Percentiles rank a stretch among this genome's conserved stretches.
Evolutionary conservation across 1,140 invertebrate genomes (phyloP).

Genomic region (Varroa destructor): DNA sequence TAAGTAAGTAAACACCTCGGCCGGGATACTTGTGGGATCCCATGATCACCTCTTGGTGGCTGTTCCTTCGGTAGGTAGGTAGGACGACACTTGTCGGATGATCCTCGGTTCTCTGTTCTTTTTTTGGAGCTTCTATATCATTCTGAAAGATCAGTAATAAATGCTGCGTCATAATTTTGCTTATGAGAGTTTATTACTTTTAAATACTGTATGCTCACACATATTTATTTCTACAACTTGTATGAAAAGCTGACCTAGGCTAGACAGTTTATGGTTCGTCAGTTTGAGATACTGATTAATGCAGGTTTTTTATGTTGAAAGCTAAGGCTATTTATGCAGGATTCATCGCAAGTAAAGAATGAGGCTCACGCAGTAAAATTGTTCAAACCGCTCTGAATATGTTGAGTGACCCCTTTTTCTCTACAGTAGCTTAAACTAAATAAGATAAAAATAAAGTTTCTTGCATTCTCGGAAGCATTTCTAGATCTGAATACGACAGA

Average conservation of each 20-base stretch:
- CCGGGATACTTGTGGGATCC: slow-evolving; percentile 48
- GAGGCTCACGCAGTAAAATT: background rate
- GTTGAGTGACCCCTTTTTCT: no score
- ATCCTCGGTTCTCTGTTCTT: slow-evolving; percentile 31
- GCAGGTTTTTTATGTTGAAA: background rate
- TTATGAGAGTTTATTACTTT: slow-evolving; percentile 25
- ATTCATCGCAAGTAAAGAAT: background rate
- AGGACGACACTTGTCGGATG: slow-evolving; percentile 47
- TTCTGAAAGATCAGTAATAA: background rate
- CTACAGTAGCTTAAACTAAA: no score
- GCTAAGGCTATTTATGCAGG: background rate
- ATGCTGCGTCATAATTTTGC: slow-evolving; percentile 32
- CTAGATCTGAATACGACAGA: no score
- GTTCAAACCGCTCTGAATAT: no score
- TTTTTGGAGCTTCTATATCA: slow-evolving; percentile 23
- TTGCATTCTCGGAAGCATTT: no score
- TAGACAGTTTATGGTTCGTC: no score
- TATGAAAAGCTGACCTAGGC: no score
- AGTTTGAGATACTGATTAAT: no score
- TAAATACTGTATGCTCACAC: slow-evolving; percentile 15
- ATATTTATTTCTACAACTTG: no score
- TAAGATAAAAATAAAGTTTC: no score
- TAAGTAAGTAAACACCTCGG: slow-evolving; percentile 46
- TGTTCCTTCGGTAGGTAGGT: slow-evolving; percentile 46
- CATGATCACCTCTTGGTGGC: slow-evolving; percentile 46